Conservation (phyloP, 1,140 invertebrate genomes). For the Rhyzopertha dominica region DNA sequence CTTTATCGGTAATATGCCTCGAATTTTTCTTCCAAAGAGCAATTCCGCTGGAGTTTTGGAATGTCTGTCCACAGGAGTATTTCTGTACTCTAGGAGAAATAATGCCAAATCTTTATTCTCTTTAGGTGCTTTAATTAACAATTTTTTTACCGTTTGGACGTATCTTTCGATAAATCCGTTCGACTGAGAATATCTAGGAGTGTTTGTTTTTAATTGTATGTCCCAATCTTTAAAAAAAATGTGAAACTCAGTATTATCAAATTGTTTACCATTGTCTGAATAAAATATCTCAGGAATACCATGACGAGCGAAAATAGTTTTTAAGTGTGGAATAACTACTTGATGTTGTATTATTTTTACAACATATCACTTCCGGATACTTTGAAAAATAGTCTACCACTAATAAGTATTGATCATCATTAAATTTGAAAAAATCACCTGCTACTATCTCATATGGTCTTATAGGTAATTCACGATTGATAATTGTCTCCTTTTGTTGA, state of each 20-base stretch:
- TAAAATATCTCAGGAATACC: conserved; percentile 21
- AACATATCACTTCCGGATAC: conserved; percentile 18
- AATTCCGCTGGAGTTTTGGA: no score
- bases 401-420: conserved; percentile 29
- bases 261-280: conserved; percentile 20
- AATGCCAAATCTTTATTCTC: no score
- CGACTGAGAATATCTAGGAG: no score
- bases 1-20: no score
- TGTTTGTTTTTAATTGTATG: no score
- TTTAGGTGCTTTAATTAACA: no score
- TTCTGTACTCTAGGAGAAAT: no score
- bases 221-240: conserved; percentile 23
- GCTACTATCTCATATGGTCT: background rate
- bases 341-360: conserved; percentile 15
- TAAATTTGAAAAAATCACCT: background rate
- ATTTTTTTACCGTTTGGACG: no score
- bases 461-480: background rate
- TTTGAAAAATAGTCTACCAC: no score
- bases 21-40: no score
- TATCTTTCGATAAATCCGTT: no score
- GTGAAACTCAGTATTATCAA: conserved; percentile 21
- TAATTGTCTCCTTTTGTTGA: background rate
- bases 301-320: conserved; percentile 21
- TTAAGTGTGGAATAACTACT: conserved; percentile 16
- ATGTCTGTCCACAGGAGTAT: no score